These are phyloP conservation scores for Propithecus perrieri DNA, from an alignment of 2,797 vertebrate species.

Conservation along the genomic window DNA sequence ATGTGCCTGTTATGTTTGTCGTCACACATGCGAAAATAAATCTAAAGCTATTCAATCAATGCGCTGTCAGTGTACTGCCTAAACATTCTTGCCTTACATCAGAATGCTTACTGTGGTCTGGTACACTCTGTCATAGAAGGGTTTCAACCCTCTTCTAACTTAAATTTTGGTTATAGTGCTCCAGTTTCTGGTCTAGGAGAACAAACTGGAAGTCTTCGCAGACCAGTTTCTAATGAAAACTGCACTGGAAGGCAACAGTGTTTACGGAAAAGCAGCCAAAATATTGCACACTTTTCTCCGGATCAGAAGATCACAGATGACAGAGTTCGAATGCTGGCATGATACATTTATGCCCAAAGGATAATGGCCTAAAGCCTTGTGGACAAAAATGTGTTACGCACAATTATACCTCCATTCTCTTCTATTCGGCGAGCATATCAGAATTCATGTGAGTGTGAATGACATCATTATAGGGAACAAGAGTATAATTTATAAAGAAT, in stretches of 20 bases:
- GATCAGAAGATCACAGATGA: background rate
- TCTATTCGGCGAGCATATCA: background rate
- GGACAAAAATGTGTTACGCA: background rate
- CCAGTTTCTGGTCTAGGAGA: background rate
- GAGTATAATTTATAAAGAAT: slow-evolving; percentile 48
- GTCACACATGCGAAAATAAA: background rate
- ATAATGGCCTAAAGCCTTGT: background rate
- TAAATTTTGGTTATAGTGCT: background rate
- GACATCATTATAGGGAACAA: slow-evolving; percentile 42
- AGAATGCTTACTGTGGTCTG: background rate
- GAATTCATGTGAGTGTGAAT: slow-evolving; percentile 1
- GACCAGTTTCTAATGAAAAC: background rate
- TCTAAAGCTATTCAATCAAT: background rate
- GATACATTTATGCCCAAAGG: slow-evolving; percentile 20
- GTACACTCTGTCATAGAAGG: background rate
- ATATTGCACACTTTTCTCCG: background rate
- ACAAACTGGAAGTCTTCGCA: background rate
- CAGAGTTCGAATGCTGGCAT: background rate
- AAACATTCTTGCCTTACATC: background rate
- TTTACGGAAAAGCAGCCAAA: background rate
- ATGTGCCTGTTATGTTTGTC: background rate
- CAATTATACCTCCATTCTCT: background rate
- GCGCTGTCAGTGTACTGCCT: background rate
- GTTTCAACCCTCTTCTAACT: background rate
- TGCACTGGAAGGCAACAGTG: background rate